Conservation (phyloP, 2,797 vertebrate species). For the Acanthurus leucopareius region DNA sequence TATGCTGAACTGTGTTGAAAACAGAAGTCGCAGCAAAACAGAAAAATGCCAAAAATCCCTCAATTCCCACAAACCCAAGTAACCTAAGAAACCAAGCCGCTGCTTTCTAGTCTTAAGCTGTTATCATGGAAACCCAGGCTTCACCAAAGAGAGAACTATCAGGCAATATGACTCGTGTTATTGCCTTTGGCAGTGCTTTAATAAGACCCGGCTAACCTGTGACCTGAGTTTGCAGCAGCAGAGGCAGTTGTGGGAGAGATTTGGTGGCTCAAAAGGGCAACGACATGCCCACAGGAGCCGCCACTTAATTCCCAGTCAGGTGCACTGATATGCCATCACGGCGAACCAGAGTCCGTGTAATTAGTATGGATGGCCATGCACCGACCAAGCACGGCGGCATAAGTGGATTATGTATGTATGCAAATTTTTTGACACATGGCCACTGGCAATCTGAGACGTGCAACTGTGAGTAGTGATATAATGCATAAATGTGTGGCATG, state of each 20-base stretch:
- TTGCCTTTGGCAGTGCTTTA: slow-evolving; percentile 74
- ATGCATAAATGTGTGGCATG: slow-evolving; percentile 15
- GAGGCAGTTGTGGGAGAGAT: slow-evolving; percentile 53
- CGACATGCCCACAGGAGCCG: slow-evolving; percentile 49
- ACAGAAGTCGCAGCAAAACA: slow-evolving; percentile 27
- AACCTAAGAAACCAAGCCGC: slow-evolving; percentile 46
- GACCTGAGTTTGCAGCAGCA: slow-evolving; percentile 57
- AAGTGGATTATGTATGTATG: slow-evolving; percentile 74
- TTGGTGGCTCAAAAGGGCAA: slow-evolving; percentile 62
- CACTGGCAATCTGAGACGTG: slow-evolving; percentile 43
- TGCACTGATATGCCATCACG: slow-evolving; percentile 46
- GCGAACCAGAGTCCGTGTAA: slow-evolving; percentile 54
- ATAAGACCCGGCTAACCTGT: slow-evolving; percentile 74
- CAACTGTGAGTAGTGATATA: slow-evolving; percentile 40
- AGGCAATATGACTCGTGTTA: slow-evolving; percentile 65
- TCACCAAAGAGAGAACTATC: slow-evolving; percentile 64
- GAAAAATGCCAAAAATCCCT: slow-evolving; percentile 25
- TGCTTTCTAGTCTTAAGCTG: slow-evolving; percentile 65
- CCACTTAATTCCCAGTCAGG: slow-evolving; percentile 57
- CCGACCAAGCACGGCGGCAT: slow-evolving; percentile 33
- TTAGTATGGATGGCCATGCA: slow-evolving; percentile 67
- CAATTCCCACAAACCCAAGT: slow-evolving; percentile 39
- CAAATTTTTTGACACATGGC: slow-evolving; percentile 50
- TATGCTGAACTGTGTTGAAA: slow-evolving; percentile 31
- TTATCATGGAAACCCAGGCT: slow-evolving; percentile 69